Percentiles rank a stretch among this genome's conserved stretches.
Evolutionary conservation across 1,140 invertebrate species (phyloP).

Genomic region (Nixonia krombeini): DNA sequence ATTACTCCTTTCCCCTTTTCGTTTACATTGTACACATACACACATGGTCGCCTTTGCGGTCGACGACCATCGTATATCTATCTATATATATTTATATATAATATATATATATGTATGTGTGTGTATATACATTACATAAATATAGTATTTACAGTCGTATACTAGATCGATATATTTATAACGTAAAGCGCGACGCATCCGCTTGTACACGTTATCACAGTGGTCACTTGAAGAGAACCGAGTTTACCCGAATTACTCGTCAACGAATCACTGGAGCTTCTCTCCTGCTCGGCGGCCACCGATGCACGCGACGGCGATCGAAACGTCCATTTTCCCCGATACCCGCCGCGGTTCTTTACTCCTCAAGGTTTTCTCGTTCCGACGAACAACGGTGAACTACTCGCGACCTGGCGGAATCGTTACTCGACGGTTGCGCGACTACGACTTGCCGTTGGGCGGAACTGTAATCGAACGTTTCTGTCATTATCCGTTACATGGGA

Average conservation of each 20-base stretch:
- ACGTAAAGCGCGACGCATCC: slow-evolving; percentile 14
- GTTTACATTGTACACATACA: not conserved
- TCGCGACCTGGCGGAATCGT: too few species aligned
- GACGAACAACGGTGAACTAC: too few species aligned
- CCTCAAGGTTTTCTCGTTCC: too few species aligned
- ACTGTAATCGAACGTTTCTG: too few species aligned
- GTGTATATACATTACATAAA: slow-evolving; percentile 23
- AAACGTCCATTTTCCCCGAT: not conserved
- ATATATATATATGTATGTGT: too few species aligned
- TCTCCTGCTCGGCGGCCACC: slow-evolving; percentile 1
- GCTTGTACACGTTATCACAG: slow-evolving; percentile 55
- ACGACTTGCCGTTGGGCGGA: too few species aligned
- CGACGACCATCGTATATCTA: too few species aligned
- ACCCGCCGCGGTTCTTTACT: too few species aligned
- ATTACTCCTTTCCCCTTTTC: not conserved
- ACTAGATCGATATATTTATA: slow-evolving; percentile 39
- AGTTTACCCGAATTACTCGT: slow-evolving; percentile 55
- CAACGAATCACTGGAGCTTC: slow-evolving; percentile 55
- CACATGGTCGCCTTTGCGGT: not conserved
- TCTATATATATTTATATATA: too few species aligned
- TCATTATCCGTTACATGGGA: too few species aligned
- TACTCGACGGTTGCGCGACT: too few species aligned
- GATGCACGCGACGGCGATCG: not conserved
- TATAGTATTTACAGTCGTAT: slow-evolving; percentile 50
- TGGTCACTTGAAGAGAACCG: slow-evolving; percentile 61